Base-by-base conservation (phyloP, 2,797 vertebrate genomes). In the Danio choprae region DNA sequence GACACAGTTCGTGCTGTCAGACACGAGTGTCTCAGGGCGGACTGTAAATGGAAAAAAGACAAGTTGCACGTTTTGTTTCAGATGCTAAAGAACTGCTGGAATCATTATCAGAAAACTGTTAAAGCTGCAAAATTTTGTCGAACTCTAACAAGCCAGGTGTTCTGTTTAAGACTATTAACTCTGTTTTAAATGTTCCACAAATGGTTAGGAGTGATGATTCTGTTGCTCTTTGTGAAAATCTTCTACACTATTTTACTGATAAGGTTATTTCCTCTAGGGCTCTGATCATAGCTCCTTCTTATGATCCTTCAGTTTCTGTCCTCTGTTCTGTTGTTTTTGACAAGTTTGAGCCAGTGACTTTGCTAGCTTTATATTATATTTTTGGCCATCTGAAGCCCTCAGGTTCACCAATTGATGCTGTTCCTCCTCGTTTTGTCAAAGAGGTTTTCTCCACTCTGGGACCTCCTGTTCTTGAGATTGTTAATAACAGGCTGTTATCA, bases 261-360 rank as follows among this genome's bases (percentile, higher is more conserved):
- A n/a, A n/a, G n/a, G n/a, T n/a, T n/a, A n/a, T n/a, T n/a, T n/a
- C n/a, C n/a, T n/a, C n/a, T n/a, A n/a, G n/a, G n/a, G 59, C 2
- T 74, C 55, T 60, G 73, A 64, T n/a, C n/a, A n/a, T n/a, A 15
- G 63, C 51, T 68, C 29, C 44, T 18, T 7, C 20, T 69, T 51
- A 15, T 36, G 76, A 68, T 38, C n/a, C 50, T 11, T 77, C 63
- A 10, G 11, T 77, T 40, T 36, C 64, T 69, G 51, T 79, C 7
- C 18, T 29, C 36, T 48, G 76, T 40, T 8, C 64, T 7, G 76
- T 76, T 48, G 55, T 50, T 5, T 79, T 79, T 59, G 51, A 79
- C 16, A 8, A 44, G 20, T 70, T 79, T 79, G 76, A 79, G 55
- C 76, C 65, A 38, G 65, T 69, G 20, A 69, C 48, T 4, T 48